Conservation (phyloP, 2,797 vertebrate species). For the Neosilurus hyrtlii region DNA sequence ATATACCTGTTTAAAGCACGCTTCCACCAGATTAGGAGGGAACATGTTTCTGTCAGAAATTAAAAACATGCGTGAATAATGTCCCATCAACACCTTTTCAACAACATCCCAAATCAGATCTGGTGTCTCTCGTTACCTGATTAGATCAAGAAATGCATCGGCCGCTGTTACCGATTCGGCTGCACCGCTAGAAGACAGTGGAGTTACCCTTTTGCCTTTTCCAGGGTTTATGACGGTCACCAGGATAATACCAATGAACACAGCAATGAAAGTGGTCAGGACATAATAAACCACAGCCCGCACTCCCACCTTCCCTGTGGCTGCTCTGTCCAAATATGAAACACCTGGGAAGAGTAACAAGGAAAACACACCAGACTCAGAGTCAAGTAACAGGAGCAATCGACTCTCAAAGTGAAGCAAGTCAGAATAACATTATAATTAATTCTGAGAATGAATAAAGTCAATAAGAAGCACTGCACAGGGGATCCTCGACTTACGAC, state of each 20-base stretch:
- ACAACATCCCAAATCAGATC: neutral
- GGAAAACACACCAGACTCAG: neutral
- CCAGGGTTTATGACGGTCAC: constrained; percentile 91
- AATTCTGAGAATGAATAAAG: neutral
- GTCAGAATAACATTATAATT: neutral
- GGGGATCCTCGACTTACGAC: too few relatives aligned
- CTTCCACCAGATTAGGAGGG: constrained; percentile 94
- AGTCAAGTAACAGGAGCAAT: neutral
- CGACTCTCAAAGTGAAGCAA: neutral
- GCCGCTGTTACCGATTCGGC: constrained; percentile 86
- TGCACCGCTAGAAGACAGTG: constrained; percentile 72
- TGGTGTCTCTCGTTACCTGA: constrained; percentile 73
- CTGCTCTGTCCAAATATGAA: constrained; percentile 91
- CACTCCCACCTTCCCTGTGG: constrained; percentile 90
- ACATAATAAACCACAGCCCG: constrained; percentile 90
- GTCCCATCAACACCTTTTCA: neutral
- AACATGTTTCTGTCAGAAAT: constrained; percentile 89
- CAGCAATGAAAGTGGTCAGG: constrained; percentile 91
- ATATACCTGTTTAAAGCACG: constrained; percentile 96
- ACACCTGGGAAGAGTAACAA: constrained; percentile 75
- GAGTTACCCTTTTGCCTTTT: constrained; percentile 84
- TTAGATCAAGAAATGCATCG: constrained; percentile 93
- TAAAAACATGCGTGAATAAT: neutral
- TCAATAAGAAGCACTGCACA: too few relatives aligned
- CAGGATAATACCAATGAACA: constrained; percentile 91